Conservation (phyloP, 37 sponge, comb jelly and placozoan genomes). For the Mnemiopsis leidyi region DNA sequence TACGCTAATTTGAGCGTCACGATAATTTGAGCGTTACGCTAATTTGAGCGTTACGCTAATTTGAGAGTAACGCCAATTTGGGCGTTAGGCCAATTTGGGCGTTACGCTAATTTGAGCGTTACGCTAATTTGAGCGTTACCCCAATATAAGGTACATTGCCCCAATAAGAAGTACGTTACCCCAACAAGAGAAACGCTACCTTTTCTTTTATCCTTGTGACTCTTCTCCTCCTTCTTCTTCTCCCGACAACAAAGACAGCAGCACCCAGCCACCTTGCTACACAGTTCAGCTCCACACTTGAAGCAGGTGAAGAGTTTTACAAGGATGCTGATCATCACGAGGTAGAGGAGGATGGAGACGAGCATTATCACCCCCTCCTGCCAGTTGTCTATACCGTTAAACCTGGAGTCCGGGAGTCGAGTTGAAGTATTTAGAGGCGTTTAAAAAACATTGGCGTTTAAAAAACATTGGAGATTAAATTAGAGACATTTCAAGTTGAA, state of each 20-base stretch:
- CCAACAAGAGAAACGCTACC: too few species aligned
- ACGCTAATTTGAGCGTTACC: too few species aligned
- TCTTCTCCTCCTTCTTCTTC: not conserved
- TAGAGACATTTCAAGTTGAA: too few species aligned
- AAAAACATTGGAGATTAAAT: not conserved
- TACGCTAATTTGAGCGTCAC: too few species aligned
- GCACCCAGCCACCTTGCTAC: not conserved
- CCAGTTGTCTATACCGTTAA: slow-evolving; percentile 56
- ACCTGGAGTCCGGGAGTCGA: slow-evolving; percentile 45
- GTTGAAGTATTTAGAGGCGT: not conserved
- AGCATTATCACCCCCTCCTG: slow-evolving; percentile 58
- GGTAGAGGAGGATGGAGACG: not conserved
- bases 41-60: too few species aligned
- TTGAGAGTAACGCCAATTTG: too few species aligned
- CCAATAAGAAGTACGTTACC: too few species aligned
- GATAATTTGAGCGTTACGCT: too few species aligned
- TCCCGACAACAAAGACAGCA: not conserved
- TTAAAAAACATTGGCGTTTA: not conserved
- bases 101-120: too few species aligned
- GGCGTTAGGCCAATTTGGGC: too few species aligned
- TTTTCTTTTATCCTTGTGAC: not conserved
- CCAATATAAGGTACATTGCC: too few species aligned
- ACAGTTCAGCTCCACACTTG: slow-evolving; percentile 26
- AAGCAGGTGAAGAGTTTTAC: slow-evolving; percentile 6
- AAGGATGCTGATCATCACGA: not conserved